phyloP scores from a whole-genome alignment of 2,888 invertebrate species.

The Nomada goodeniana region DNA sequence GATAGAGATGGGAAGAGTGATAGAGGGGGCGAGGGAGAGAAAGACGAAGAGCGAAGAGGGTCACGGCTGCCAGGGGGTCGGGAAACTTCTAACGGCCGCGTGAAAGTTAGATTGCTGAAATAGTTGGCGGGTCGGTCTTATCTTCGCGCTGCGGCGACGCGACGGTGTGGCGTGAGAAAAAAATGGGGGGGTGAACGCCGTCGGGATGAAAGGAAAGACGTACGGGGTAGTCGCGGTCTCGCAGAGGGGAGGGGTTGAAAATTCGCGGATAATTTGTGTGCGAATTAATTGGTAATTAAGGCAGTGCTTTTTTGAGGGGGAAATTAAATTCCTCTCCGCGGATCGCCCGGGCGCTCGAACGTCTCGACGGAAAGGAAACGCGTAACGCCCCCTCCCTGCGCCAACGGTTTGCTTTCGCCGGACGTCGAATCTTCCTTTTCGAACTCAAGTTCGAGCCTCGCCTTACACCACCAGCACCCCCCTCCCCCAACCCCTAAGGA shows the following conservation, averaged over 20 bases:
- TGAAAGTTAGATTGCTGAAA: slow-evolving; percentile 82
- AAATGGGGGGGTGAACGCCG: slow-evolving; percentile 8
- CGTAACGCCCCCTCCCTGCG: neutral
- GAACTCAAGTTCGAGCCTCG: slow-evolving; percentile 17
- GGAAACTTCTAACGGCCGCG: slow-evolving; percentile 67
- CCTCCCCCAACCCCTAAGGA: too few species aligned
- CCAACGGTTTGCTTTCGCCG: slow-evolving; percentile 18
- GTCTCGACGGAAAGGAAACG: neutral
- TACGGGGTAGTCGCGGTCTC: slow-evolving; percentile 24
- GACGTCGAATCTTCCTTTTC: slow-evolving; percentile 66
- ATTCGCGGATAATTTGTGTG: slow-evolving; percentile 82
- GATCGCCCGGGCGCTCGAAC: slow-evolving; percentile 7
- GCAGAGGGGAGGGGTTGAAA: slow-evolving; percentile 63
- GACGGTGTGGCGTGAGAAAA: slow-evolving; percentile 40
- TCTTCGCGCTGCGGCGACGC: slow-evolving; percentile 69
- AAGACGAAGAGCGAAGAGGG: neutral
- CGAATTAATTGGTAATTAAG: slow-evolving; percentile 84
- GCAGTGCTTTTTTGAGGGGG: slow-evolving; percentile 78
- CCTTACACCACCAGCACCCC: too few species aligned
- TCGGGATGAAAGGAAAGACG: slow-evolving; percentile 17
- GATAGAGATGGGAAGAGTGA: neutral
- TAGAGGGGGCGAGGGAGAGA: slow-evolving; percentile 11
- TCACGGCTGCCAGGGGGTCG: slow-evolving; percentile 40
- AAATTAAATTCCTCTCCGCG: slow-evolving; percentile 77
- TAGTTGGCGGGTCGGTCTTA: slow-evolving; percentile 80